Evolutionary conservation across 2,113 vertebrate species (phyloP).

Genomic region (Xiphophorus couchianus): DNA sequence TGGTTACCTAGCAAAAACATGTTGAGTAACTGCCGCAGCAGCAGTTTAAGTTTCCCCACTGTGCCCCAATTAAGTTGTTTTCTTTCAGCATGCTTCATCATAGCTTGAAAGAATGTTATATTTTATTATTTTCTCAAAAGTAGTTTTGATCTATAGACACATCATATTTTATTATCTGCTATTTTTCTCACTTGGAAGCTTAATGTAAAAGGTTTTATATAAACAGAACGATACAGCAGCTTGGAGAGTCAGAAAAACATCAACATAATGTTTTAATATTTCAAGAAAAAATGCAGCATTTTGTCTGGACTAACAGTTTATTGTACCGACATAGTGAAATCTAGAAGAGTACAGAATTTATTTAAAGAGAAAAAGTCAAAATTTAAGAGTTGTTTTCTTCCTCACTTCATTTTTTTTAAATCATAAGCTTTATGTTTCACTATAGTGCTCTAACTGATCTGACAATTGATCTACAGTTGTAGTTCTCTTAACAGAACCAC

Average conservation of each 20-base stretch:
- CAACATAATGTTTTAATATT: background rate
- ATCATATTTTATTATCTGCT: background rate
- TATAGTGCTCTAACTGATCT: conserved; percentile 8
- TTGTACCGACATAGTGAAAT: background rate
- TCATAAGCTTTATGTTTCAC: background rate
- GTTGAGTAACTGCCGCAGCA: too few relatives aligned
- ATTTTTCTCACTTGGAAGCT: background rate
- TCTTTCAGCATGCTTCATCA: too few relatives aligned
- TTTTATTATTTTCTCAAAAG: too few relatives aligned
- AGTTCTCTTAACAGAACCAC: conserved; percentile 73
- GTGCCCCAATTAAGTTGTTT: too few relatives aligned
- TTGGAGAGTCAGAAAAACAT: background rate
- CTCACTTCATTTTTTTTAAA: background rate
- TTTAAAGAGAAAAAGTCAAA: background rate
- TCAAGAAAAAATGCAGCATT: background rate
- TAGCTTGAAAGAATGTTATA: too few relatives aligned
- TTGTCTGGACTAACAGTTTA: background rate
- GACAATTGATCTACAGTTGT: conserved; percentile 71
- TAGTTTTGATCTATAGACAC: background rate
- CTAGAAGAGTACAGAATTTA: background rate
- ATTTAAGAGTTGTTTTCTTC: background rate
- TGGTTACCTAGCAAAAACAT: too few relatives aligned
- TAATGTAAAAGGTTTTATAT: background rate
- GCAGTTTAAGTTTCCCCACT: too few relatives aligned
- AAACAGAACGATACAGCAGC: background rate